Evolutionary conservation across 2,888 invertebrate species (phyloP).

Genomic region (Allygus modestus): DNA sequence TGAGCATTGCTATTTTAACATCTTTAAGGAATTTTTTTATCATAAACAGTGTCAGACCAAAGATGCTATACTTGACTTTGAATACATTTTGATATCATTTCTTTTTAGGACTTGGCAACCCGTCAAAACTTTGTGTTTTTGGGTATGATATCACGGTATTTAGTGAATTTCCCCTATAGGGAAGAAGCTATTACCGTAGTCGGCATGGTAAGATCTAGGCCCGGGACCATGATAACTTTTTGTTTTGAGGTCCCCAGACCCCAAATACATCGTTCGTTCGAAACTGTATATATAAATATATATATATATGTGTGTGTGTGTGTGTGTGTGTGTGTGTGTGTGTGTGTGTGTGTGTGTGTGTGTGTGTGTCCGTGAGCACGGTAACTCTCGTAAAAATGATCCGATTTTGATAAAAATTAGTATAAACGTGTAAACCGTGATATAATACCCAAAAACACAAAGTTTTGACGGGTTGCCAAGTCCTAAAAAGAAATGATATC

Average conservation of each 20-base stretch:
- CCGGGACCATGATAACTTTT: conserved; percentile 8
- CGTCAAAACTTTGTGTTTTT: too few species aligned
- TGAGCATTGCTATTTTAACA: too few species aligned
- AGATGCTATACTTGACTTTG: too few species aligned
- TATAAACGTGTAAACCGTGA: neutral
- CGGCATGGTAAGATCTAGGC: neutral
- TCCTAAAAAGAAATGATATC: too few species aligned
- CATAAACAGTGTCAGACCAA: too few species aligned
- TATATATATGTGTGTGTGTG: conserved; percentile 1
- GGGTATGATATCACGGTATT: too few species aligned
- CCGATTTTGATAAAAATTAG: neutral
- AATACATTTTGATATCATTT: too few species aligned
- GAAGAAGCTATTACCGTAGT: conserved; percentile 28
- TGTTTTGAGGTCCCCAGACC: neutral
- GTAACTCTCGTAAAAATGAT: neutral
- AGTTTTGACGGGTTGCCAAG: too few species aligned
- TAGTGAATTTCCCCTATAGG: conserved; percentile 22
- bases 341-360: conserved; percentile 9
- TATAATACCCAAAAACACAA: too few species aligned
- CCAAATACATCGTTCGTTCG: conserved; percentile 3
- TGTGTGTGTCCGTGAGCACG: neutral
- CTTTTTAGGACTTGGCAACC: too few species aligned
- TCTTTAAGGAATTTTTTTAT: too few species aligned
- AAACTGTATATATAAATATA: conserved; percentile 9
- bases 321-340: conserved; percentile 9